Evolutionary conservation across 1,140 invertebrate genomes (phyloP), one percentile per base, ranked within the genome.

Genomic region (Eurosta solidaginis): DNA sequence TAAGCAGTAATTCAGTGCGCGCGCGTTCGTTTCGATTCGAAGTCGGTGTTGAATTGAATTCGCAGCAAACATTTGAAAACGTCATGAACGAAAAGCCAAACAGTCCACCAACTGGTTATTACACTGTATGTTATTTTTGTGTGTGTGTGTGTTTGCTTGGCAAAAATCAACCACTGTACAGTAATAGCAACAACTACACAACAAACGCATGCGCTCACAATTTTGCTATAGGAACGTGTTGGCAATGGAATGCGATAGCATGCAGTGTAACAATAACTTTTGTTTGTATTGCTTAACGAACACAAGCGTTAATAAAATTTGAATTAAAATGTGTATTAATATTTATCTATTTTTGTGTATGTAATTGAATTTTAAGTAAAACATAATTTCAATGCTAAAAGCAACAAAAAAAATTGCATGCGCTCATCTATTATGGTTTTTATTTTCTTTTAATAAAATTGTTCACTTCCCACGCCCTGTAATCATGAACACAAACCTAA

Each of bases 31-130:
- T 68, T 42, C 33, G 33, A 40, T 40, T 68, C 59, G 59, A 68
- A 68, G 59, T 68, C 59, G 59, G 59, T 68, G 59, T 68, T 68
- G 59, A 68, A 68, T 68, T 68, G 20, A 68, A 68, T 40, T 68
- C 59, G 36, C 59, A 68, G 59, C 59, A 68, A 68, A 68, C 59
- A 68, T 12, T 68, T 1, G n/a, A 68, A 68, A 20, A 68, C 59
- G 59, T 68, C 59, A 68, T n/a, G 22, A 17, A 68, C 59, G 33
- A 68, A 68, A 68, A 68, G 36, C 59, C 59, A 68, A 68, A 29
- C 36, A 42, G 33, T n/a, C n/a, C n/a, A n/a, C 59, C 36, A 68
- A 22, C 59, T 47, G 6, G 59, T 27, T 22, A 5, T 68, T 20
- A 29, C n/a, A 22, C 22, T 68, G 33, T 20, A 7, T 1, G 1